A percentile compares a stretch with the other conserved stretches of the same genome.
Conservation (phyloP, 2,888 invertebrate species). For the Apodemia mormo region DNA sequence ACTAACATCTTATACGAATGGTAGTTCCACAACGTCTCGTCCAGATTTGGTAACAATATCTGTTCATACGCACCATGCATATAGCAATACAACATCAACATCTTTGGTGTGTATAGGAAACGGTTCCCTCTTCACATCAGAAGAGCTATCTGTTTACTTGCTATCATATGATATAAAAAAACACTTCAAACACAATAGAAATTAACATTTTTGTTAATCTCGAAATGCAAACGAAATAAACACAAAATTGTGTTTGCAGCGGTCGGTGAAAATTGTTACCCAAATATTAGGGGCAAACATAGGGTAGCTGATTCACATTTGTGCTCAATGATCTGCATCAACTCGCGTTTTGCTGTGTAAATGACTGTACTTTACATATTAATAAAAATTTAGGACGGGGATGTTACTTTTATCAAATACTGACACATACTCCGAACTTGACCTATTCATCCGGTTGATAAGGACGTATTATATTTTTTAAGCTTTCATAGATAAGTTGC, state of each 20-base stretch:
- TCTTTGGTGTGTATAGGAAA: too few species aligned
- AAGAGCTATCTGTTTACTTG: too few species aligned
- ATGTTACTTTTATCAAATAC: conserved; percentile 40
- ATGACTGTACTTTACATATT: conserved; percentile 40
- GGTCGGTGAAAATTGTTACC: conserved; percentile 51
- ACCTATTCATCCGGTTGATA: conserved; percentile 13
- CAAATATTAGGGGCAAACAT: conserved; percentile 63
- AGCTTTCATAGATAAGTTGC: too few species aligned
- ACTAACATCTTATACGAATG: too few species aligned
- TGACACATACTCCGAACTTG: conserved; percentile 6
- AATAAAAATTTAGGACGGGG: conserved; percentile 14
- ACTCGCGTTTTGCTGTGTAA: conserved; percentile 57
- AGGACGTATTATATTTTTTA: too few species aligned
- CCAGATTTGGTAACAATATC: too few species aligned
- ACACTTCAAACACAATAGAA: conserved; percentile 49
- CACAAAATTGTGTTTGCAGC: conserved; percentile 43
- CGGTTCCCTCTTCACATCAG: too few species aligned
- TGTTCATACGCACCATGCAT: too few species aligned
- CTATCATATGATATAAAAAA: not conserved
- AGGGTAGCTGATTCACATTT: conserved; percentile 58
- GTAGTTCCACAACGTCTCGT: too few species aligned
- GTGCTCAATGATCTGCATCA: conserved; percentile 60
- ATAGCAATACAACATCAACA: too few species aligned
- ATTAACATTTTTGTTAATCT: conserved; percentile 45
- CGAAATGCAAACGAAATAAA: conserved; percentile 42